Conservation (phyloP, 2,797 vertebrate species). For the Sparus aurata region DNA sequence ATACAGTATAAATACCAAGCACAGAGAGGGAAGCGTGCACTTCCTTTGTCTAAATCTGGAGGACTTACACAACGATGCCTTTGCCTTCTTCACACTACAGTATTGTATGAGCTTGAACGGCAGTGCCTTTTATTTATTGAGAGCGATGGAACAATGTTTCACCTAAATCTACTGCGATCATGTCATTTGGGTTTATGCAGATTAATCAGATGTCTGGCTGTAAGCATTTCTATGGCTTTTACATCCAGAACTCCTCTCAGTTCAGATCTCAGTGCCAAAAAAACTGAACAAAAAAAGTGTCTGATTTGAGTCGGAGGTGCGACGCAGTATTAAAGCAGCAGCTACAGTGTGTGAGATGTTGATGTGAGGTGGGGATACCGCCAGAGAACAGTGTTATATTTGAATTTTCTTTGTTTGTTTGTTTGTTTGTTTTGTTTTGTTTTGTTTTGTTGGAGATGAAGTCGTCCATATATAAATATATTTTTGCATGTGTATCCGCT, state of each 20-base stretch:
- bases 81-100: slow-evolving; percentile 75
- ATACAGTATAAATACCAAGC: slow-evolving; percentile 19
- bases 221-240: background rate
- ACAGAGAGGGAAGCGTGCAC: slow-evolving; percentile 51
- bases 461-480: slow-evolving; percentile 55
- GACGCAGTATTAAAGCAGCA: slow-evolving; percentile 50
- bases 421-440: slow-evolving; percentile 63
- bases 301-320: slow-evolving; percentile 46
- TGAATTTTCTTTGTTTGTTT: slow-evolving; percentile 47
- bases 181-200: slow-evolving; percentile 45
- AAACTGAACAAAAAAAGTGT: slow-evolving; percentile 14
- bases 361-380: slow-evolving; percentile 51
- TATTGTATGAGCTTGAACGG: slow-evolving; percentile 78
- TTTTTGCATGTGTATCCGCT: slow-evolving; percentile 62
- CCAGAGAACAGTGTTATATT: slow-evolving; percentile 71
- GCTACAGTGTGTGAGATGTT: slow-evolving; percentile 46
- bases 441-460: slow-evolving; percentile 44
- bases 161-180: slow-evolving; percentile 62
- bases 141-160: slow-evolving; percentile 69
- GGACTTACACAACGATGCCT: slow-evolving; percentile 69
- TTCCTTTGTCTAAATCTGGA: slow-evolving; percentile 44
- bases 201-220: slow-evolving; percentile 32
- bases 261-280: slow-evolving; percentile 56
- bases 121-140: slow-evolving; percentile 83
- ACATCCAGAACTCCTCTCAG: slow-evolving; percentile 26